Base-by-base conservation (phyloP, 2,797 vertebrate genomes). In the Heteromormyrus szaboi region DNA sequence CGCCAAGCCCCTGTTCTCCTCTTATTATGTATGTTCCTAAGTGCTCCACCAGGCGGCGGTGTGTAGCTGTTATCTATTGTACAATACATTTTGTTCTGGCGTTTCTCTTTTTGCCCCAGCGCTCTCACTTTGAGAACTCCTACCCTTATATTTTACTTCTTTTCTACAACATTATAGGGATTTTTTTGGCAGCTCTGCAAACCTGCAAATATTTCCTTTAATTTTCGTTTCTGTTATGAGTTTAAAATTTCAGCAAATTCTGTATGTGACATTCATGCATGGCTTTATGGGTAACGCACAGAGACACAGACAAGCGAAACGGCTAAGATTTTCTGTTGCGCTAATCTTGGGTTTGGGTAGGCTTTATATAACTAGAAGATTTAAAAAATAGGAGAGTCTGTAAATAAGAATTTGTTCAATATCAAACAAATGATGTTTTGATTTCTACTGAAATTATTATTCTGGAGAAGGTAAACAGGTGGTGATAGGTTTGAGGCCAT, bases 341-440 rank as follows among this genome's bases (percentile, higher is more conserved):
- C 25, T 22, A 50, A 41, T 50, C 62, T 51, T 68, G 59, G 54
- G 87, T 53, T 65, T 88, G 54, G 29, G 85, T 19, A 88, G 54
- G 33, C 50, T 88, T 88, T 85, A n/a, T 86, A 81, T 88, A 59
- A 79, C 5, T 56, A 88, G 25, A 72, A 68, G 48, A 88, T 89
- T 29, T 41, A 84, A 44, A 86, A 89, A 92, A 90, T 89, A 85
- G 88, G 88, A 2, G 92, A 93, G 91, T 91, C 91, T 94, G 96
- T 96, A 96, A 94, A 96, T 96, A 96, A 94, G 93, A 94, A 94
- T 94, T 94, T 94, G 94, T 95, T 94, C 89, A 91, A 91, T 93
- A 93, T 92, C 91, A 92, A 92, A 94, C 93, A 93, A 90, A 92
- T 92, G 92, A 53, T 92, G n/a, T 90, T 93, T 94, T 92, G 92